These are phyloP conservation scores for Pherbina coryleti DNA, from an alignment of 2,888 invertebrate genomes.

Conservation along the genomic window DNA sequence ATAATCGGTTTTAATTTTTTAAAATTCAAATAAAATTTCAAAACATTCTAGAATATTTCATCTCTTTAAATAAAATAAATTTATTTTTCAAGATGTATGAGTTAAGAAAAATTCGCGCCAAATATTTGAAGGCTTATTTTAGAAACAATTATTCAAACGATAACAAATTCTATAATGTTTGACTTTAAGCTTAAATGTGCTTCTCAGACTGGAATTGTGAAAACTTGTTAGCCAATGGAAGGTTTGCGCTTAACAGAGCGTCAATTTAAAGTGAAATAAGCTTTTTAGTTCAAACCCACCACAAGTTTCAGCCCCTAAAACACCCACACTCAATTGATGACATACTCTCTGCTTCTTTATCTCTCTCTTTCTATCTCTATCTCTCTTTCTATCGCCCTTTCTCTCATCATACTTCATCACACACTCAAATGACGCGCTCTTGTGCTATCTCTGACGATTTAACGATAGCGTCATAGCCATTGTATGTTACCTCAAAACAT, in stretches of 20 bases:
- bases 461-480: slow-evolving; percentile 47
- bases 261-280: background rate
- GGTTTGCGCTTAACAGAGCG: background rate
- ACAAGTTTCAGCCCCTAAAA: background rate
- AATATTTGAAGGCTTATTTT: no score
- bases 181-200: background rate
- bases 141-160: no score
- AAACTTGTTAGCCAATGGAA: background rate
- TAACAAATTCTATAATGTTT: background rate
- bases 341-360: background rate
- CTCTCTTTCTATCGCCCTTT: no score
- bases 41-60: no score
- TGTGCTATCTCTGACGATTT: slow-evolving; percentile 40
- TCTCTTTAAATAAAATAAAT: no score
- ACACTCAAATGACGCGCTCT: background rate
- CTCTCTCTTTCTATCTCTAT: background rate
- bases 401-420: background rate
- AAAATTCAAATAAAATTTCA: no score
- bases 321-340: background rate
- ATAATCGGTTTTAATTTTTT: no score
- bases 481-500: slow-evolving; percentile 21
- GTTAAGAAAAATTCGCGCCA: no score
- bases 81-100: no score
- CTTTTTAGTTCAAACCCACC: slow-evolving; percentile 12
- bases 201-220: background rate